A percentile compares a stretch with the other conserved stretches of the same genome.
phyloP scores from a whole-genome alignment of 2,888 invertebrate genomes.

The Drosophila nr. perissopoda region DNA sequence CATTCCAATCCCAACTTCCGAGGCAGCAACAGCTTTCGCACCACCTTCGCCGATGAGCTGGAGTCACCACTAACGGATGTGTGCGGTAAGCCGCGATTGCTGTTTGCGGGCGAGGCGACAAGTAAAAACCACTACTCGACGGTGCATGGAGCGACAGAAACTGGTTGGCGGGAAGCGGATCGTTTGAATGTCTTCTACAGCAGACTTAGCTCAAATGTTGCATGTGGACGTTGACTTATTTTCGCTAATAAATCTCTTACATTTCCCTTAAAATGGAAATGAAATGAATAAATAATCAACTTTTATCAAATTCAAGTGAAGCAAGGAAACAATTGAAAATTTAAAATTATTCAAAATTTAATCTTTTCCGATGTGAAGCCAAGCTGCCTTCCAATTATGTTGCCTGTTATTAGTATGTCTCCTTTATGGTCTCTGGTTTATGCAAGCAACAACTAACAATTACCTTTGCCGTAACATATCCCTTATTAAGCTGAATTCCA shows the following conservation, averaged over 20 bases:
- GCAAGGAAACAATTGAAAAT: not conserved
- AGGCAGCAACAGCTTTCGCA: slow-evolving; percentile 89
- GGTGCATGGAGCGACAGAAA: slow-evolving; percentile 90
- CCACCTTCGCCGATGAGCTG: slow-evolving; percentile 86
- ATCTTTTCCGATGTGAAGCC: not conserved
- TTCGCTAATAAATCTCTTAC: not conserved
- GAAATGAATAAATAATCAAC: not conserved
- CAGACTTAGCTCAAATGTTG: not conserved
- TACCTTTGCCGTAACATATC: slow-evolving; percentile 44
- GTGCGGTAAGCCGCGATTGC: slow-evolving; percentile 85
- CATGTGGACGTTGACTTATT: not conserved
- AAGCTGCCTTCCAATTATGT: not conserved
- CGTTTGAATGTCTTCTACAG: slow-evolving; percentile 85
- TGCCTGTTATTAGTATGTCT: not conserved
- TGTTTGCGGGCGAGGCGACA: slow-evolving; percentile 90
- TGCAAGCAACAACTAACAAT: slow-evolving; percentile 18
- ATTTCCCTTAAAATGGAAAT: not conserved
- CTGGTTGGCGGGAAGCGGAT: slow-evolving; percentile 90
- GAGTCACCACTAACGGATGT: slow-evolving; percentile 85
- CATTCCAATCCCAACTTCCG: slow-evolving; percentile 87
- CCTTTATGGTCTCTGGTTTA: slow-evolving; percentile 1
- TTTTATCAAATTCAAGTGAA: not conserved
- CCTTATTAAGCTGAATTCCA: slow-evolving; percentile 13
- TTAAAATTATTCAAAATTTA: not conserved
- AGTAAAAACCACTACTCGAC: slow-evolving; percentile 88